These are phyloP conservation scores for Drosophila mojavensis DNA, from an alignment of 1,140 invertebrate species.

Conservation along the genomic window DNA sequence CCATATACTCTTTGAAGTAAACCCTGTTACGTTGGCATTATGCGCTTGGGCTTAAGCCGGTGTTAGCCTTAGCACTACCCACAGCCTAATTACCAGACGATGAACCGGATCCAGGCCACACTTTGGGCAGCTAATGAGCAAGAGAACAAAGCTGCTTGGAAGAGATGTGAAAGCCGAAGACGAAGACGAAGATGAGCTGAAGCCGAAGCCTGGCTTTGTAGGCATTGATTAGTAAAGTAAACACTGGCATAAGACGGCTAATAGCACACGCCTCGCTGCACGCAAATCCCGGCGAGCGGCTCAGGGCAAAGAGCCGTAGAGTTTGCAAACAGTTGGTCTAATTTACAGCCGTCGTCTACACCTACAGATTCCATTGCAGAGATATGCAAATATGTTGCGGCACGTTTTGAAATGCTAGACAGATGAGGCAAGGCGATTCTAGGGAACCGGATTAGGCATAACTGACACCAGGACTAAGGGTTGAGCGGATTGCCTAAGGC, in stretches of 20 bases:
- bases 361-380: conserved; percentile 21
- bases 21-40: conserved; percentile 4
- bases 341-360: conserved; percentile 52
- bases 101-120: conserved; percentile 15
- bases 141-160: background rate
- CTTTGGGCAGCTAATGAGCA: conserved; percentile 42
- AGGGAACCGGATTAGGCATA: conserved; percentile 23
- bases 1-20: background rate
- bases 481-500: conserved; percentile 65
- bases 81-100: conserved; percentile 33
- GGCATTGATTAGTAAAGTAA: conserved; percentile 55
- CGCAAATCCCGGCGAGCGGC: conserved; percentile 35
- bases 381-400: conserved; percentile 54
- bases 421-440: conserved; percentile 2
- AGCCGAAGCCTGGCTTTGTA: conserved; percentile 9
- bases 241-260: conserved; percentile 44
- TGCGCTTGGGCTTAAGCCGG: conserved; percentile 2
- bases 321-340: conserved; percentile 72
- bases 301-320: conserved; percentile 34
- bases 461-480: conserved; percentile 44
- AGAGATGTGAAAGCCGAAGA: conserved; percentile 5
- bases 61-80: conserved; percentile 17
- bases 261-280: conserved; percentile 45
- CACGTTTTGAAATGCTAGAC: conserved; percentile 59
- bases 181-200: background rate